Percentiles rank a stretch among this genome's conserved stretches.
phyloP scores from a whole-genome alignment of 1,140 invertebrate species.

The Maniola jurtina region DNA sequence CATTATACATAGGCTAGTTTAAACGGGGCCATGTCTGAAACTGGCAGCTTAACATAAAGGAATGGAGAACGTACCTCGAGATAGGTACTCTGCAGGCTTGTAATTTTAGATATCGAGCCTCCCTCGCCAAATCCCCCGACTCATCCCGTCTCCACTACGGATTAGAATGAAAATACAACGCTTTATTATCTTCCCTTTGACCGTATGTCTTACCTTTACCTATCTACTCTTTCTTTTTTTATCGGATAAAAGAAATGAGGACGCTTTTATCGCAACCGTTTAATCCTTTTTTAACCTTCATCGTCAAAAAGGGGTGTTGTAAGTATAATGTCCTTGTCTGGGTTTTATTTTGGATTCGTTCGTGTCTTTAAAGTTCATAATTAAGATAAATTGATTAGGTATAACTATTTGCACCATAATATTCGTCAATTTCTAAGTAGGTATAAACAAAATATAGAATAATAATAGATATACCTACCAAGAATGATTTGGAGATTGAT shows the following conservation, averaged over 20 bases:
- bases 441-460: too few relatives aligned
- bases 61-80: slow-evolving; percentile 58
- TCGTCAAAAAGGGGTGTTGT: not conserved
- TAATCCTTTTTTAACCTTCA: slow-evolving; percentile 5
- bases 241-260: slow-evolving; percentile 23
- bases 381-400: too few relatives aligned
- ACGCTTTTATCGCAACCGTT: slow-evolving; percentile 16
- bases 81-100: slow-evolving; percentile 70
- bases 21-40: slow-evolving; percentile 60
- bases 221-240: slow-evolving; percentile 40
- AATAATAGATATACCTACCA: too few relatives aligned
- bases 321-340: not conserved
- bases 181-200: slow-evolving; percentile 73
- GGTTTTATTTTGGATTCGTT: not conserved
- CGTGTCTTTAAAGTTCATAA: too few relatives aligned
- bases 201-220: slow-evolving; percentile 65
- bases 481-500: too few relatives aligned
- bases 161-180: slow-evolving; percentile 76
- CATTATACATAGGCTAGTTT: slow-evolving; percentile 53
- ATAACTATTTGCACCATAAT: too few relatives aligned
- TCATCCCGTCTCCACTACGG: slow-evolving; percentile 58
- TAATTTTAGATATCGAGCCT: slow-evolving; percentile 74
- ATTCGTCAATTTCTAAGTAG: too few relatives aligned
- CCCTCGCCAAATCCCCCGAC: slow-evolving; percentile 52
- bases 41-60: slow-evolving; percentile 68